Evolutionary conservation across 2,113 vertebrate species (phyloP).

Genomic region (Podiceps cristatus): DNA sequence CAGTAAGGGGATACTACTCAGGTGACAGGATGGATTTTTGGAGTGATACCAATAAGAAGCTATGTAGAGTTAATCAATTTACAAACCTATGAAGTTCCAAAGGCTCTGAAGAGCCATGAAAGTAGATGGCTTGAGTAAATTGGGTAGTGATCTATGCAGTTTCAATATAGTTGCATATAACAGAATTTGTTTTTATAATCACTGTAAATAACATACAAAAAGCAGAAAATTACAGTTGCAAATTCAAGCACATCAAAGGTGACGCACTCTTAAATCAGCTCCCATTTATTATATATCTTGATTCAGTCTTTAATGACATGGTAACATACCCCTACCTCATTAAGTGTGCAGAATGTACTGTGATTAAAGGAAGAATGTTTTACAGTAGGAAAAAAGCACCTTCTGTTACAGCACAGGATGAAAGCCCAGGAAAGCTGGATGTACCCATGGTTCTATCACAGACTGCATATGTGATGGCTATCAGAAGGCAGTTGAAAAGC

Average conservation of each 20-base stretch:
- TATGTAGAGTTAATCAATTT: not conserved
- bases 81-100: not conserved
- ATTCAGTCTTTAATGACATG: slow-evolving; percentile 34
- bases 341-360: slow-evolving; percentile 33
- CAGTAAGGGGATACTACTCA: not conserved
- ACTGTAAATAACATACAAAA: slow-evolving; percentile 20
- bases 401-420: slow-evolving; percentile 44
- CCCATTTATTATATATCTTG: slow-evolving; percentile 26
- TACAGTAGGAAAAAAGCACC: slow-evolving; percentile 55
- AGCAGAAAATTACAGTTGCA: slow-evolving; percentile 38
- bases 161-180: not conserved
- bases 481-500: slow-evolving; percentile 30
- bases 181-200: slow-evolving; percentile 16
- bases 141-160: not conserved
- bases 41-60: not conserved
- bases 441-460: not conserved
- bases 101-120: not conserved
- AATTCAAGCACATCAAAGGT: slow-evolving; percentile 51
- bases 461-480: not conserved
- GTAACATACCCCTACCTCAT: slow-evolving; percentile 47
- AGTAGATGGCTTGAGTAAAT: not conserved
- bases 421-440: slow-evolving; percentile 26
- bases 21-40: not conserved
- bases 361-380: slow-evolving; percentile 56
- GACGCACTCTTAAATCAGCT: not conserved